Base-by-base conservation (phyloP, 2,888 invertebrate species). In the Pyrocoelia pectoralis region DNA sequence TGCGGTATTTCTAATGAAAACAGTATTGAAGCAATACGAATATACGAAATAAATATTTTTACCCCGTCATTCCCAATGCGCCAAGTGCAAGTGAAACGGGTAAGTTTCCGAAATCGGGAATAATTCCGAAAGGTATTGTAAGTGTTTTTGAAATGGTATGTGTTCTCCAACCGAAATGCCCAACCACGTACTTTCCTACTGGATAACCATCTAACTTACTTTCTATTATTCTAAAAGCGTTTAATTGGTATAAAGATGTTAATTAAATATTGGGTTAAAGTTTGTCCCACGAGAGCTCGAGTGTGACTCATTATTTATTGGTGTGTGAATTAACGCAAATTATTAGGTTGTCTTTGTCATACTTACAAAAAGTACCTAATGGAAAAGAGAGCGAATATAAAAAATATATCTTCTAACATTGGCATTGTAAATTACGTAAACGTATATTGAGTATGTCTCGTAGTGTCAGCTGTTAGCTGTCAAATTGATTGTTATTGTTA, bases 141-240 rank as follows among this genome's bases (percentile, higher is more conserved):
- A 50, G 33, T 50, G 17, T 5, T 60, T 83, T 82, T 1, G 83
- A 77, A 28, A 88, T 77, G 0, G 87, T 86, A 68, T 86, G 84
- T 1, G 86, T 85, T 70, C 87, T 81, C 92, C 93, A 93, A 13
- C 93, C 93, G 71, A 88, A 84, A 61, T 84, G 78, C 1, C 86
- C 88, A 1, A 87, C 79, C n/a, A 92, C 83, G 70, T 86, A 82
- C 71, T 84, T 84, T 1, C 89, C 91, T n/a, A 87, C 86, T 0
- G 89, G 88, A 76, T 83, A 91, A 2, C 86, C 82, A 8, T 83
- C 72, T 77, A 89, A 85, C 67, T 87, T 88, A 68, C 90, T 91
- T 52, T 87, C 87, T 56, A 88, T 82, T 29, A 93, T 87, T 76
- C 91, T 91, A 74, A 52, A 82, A 72, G 68, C 2, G 8, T 13